Evolutionary conservation across 2,113 vertebrate species (phyloP).

Genomic region (Herpetotheres cachinnans): DNA sequence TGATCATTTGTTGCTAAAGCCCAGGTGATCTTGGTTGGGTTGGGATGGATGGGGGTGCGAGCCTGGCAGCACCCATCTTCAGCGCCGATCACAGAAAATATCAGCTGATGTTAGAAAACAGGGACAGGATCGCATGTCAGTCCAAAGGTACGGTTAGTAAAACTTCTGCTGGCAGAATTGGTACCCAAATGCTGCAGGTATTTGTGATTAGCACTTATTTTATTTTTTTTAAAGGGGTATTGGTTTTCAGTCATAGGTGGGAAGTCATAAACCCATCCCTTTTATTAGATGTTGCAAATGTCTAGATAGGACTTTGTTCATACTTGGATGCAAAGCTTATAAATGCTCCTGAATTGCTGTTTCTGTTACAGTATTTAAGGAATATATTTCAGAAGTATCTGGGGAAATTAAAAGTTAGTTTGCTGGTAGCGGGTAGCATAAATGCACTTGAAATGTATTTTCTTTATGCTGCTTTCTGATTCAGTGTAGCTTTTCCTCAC

Average conservation of each 20-base stretch:
- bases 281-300: neutral
- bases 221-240: neutral
- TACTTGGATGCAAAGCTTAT: neutral
- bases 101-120: neutral
- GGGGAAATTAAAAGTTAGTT: neutral
- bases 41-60: neutral
- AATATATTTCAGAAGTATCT: neutral
- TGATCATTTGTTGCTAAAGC: neutral
- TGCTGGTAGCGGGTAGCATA: neutral
- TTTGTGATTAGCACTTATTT: neutral
- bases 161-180: neutral
- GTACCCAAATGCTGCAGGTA: neutral
- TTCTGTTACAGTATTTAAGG: neutral
- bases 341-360: neutral
- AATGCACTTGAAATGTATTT: neutral
- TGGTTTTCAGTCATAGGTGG: neutral
- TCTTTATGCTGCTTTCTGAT: neutral
- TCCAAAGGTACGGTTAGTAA: neutral
- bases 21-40: neutral
- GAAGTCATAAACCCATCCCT: neutral
- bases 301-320: neutral
- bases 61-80: neutral
- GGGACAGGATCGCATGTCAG: neutral
- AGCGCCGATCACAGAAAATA: neutral
- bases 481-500: neutral